Evolutionary conservation across 2,113 vertebrate genomes (phyloP).

Genomic region (Microcebus jonahi): DNA sequence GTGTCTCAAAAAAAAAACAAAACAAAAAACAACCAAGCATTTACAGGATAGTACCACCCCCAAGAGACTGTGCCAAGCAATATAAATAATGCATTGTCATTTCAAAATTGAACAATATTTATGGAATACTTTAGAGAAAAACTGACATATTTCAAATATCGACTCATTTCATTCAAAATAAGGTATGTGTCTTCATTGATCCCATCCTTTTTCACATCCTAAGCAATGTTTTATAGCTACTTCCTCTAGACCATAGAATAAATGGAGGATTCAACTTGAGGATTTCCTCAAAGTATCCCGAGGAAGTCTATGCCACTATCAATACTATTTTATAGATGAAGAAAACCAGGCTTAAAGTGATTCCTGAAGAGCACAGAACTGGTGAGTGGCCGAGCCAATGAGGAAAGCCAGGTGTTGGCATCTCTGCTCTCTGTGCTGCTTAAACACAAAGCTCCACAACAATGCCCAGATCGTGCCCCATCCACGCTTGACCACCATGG

Average conservation of each 20-base stretch:
- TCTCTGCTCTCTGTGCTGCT: neutral
- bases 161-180: neutral
- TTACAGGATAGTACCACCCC: neutral
- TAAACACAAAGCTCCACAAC: neutral
- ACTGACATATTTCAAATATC: neutral
- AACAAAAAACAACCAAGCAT: no score
- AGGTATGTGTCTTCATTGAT: neutral
- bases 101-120: neutral
- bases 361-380: neutral
- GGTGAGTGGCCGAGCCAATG: no score
- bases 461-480: neutral
- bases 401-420: neutral
- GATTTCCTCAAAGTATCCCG: neutral
- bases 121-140: neutral
- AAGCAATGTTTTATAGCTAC: neutral
- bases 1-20: no score
- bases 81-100: neutral
- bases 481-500: accelerated
- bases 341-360: neutral
- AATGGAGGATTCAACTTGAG: neutral
- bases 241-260: neutral
- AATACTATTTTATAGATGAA: neutral
- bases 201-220: neutral
- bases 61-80: no score
- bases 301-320: neutral